Evolutionary conservation across 1,140 invertebrate species (phyloP).

Genomic region (Carposina sasakii): DNA sequence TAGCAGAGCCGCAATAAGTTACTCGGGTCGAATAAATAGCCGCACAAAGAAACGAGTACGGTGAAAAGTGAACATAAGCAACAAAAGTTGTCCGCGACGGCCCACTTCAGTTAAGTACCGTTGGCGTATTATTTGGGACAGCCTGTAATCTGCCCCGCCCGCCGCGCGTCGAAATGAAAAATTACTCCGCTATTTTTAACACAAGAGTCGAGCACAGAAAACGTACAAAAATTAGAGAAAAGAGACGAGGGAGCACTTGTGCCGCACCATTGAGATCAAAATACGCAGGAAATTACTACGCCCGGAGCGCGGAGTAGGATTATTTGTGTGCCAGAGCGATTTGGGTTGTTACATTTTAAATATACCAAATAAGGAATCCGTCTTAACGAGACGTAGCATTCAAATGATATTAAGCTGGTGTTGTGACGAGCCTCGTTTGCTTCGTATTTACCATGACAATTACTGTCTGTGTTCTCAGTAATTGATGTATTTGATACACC

Average conservation of each 20-base stretch:
- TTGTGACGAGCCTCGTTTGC: neutral
- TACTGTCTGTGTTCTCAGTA: neutral
- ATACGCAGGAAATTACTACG: constrained; percentile 67
- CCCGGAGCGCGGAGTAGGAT: constrained; percentile 49
- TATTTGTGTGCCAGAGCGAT: constrained; percentile 65
- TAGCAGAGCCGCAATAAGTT: constrained; percentile 33
- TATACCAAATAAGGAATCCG: constrained; percentile 53
- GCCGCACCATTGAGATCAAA: constrained; percentile 69
- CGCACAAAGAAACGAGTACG: constrained; percentile 33
- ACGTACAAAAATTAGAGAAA: constrained; percentile 71
- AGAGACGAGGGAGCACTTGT: constrained; percentile 66
- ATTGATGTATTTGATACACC: neutral
- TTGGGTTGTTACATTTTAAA: constrained; percentile 62
- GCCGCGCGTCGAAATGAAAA: constrained; percentile 67
- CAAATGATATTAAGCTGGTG: constrained; percentile 35
- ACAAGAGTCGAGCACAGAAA: constrained; percentile 59
- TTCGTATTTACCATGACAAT: neutral
- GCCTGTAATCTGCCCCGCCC: constrained; percentile 66
- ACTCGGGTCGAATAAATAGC: constrained; percentile 36
- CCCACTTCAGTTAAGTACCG: constrained; percentile 53
- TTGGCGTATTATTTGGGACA: constrained; percentile 60
- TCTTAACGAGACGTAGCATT: constrained; percentile 47
- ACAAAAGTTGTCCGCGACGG: constrained; percentile 42
- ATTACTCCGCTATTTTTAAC: constrained; percentile 68
- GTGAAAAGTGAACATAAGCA: constrained; percentile 43